Conservation (phyloP, 2,113 vertebrate species). For the Phoenicopterus ruber region DNA sequence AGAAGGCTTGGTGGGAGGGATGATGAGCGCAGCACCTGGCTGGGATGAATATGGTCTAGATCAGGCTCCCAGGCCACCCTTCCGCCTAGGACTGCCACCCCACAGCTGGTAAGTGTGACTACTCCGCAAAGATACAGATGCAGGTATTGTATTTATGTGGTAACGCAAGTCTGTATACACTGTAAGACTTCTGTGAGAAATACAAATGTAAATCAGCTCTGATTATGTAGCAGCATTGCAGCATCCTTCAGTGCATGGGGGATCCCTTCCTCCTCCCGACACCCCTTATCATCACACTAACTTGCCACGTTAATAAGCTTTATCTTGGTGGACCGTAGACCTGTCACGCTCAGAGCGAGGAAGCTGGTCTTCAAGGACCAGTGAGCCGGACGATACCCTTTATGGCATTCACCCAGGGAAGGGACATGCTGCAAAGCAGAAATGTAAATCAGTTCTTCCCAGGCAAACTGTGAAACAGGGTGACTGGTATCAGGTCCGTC, state of each 20-base stretch:
- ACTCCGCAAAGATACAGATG: not conserved
- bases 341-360: not conserved
- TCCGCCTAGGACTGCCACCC: not conserved
- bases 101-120: not conserved
- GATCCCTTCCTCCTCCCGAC: not conserved
- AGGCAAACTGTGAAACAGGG: not conserved
- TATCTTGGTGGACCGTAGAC: not conserved
- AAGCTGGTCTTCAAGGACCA: conserved; percentile 19
- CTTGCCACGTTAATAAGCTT: not conserved
- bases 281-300: not conserved
- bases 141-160: not conserved
- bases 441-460: conserved; percentile 28
- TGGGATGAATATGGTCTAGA: not conserved
- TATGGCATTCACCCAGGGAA: not conserved
- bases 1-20: not conserved
- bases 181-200: not conserved
- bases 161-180: not conserved
- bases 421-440: not conserved
- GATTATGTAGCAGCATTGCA: not conserved
- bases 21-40: not conserved
- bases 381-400: not conserved
- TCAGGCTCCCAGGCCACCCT: not conserved
- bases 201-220: not conserved
- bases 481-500: conserved; percentile 6
- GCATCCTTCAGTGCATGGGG: not conserved